Evolutionary conservation across 2,113 vertebrate genomes (phyloP), one percentile per base, ranked within the genome.

Genomic region (Larimichthys crocea): DNA sequence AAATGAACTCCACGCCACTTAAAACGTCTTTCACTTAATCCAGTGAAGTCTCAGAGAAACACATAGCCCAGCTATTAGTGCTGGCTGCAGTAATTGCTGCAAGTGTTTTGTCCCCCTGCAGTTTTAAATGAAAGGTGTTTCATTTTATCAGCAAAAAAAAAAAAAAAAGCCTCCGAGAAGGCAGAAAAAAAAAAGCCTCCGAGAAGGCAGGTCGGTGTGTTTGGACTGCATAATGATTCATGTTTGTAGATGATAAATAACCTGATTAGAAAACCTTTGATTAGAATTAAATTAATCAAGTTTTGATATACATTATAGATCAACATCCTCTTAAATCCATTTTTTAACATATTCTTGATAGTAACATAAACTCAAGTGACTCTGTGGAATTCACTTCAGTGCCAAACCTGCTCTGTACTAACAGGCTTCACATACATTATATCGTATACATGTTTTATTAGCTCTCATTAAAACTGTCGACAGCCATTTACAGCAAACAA

Each of bases 51-150:
- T 60, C 26, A 14, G 59, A 81, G 64, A 80, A 65, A 76, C 62
- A 57, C 42, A 62, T 44, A 74, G 50, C 20, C n/a, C 35, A 11
- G 61, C 42, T 56, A 10, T 68, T 65, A 76, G 65, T 82, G 60
- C 29, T 20, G 44, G 31, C 26, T 67, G 82, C 67, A 68, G 79
- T 85, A 78, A 86, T 89, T 84, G 69, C 77, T 79, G 62, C 20
- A 20, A 67, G 79, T 71, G 50, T 77, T 81, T 84, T 68, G 22
- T 57, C 55, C 79, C 68, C 71, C 76, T 57, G 63, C 48, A 59
- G 79, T 79, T 83, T 24, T 76, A 80, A 57, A 76, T 81, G 14
- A 82, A 80, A 86, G 79, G 67, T 76, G 64, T 86, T 81, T 79
- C 49, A 77, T 74, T 74, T 82, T 35, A 79, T 84, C 67, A 69